phyloP scores from a whole-genome alignment of 2,888 invertebrate species.

The Nymphalis polychloros region DNA sequence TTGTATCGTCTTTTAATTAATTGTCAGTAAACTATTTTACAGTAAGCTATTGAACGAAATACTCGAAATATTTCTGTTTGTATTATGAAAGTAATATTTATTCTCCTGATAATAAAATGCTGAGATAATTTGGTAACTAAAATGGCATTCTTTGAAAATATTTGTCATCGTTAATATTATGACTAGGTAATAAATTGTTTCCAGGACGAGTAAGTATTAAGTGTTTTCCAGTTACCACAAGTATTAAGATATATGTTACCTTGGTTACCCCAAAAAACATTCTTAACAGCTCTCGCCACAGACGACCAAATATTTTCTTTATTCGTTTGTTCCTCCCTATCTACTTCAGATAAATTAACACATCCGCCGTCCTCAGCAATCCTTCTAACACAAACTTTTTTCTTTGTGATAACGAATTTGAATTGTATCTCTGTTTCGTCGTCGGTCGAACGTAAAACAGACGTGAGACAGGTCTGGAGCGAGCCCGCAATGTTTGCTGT shows the following conservation, averaged over 20 bases:
- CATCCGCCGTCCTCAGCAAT: conserved; percentile 51
- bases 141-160: too few relatives aligned
- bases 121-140: too few relatives aligned
- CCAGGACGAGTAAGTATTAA: too few relatives aligned
- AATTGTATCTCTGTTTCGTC: conserved; percentile 77
- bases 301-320: conserved; percentile 75
- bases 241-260: conserved; percentile 31
- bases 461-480: conserved; percentile 65
- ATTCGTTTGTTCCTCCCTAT: conserved; percentile 50
- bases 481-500: conserved; percentile 70
- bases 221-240: not conserved
- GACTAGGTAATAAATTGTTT: too few relatives aligned
- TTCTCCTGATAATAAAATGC: not conserved
- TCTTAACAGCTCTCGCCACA: conserved; percentile 70
- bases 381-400: conserved; percentile 65
- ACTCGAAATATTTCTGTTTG: conserved; percentile 3
- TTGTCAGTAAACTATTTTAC: too few relatives aligned
- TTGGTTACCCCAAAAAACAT: conserved; percentile 71
- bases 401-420: conserved; percentile 74
- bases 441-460: conserved; percentile 62
- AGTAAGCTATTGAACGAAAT: not conserved
- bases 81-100: not conserved
- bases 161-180: too few relatives aligned
- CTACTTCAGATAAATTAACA: conserved; percentile 51
- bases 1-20: too few relatives aligned